Conservation (phyloP, 2,113 vertebrate genomes). For the Eupsittula cactorum region DNA sequence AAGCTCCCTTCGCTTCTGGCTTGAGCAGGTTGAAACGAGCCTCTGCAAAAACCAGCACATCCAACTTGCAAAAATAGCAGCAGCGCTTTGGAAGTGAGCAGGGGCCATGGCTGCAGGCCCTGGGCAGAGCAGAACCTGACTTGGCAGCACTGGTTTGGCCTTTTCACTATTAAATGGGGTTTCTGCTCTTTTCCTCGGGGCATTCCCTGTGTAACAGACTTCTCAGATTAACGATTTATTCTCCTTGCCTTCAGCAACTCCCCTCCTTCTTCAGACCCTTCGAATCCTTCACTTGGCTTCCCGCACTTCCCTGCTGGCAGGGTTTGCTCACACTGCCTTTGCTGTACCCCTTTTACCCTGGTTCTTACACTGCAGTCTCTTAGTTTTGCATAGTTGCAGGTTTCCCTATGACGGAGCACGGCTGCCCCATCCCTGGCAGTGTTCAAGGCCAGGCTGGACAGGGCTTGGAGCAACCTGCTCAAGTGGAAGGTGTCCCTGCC, state of each 20-base stretch:
- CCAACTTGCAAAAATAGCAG: constrained; percentile 26
- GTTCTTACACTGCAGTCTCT: background rate
- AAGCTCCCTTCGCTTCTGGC: background rate
- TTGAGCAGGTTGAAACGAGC: background rate
- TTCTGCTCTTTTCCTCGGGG: constrained; percentile 11
- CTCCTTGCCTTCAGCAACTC: constrained; percentile 4
- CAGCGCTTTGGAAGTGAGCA: constrained; percentile 15
- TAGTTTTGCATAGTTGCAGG: background rate
- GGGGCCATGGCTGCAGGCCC: background rate
- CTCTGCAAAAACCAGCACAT: constrained; percentile 12
- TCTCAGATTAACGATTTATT: constrained; percentile 7
- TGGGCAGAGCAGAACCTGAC: background rate
- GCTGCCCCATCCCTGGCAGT: background rate
- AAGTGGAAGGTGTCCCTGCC: background rate
- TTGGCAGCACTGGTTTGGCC: background rate
- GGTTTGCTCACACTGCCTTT: background rate
- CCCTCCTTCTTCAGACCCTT: background rate
- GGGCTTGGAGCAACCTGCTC: background rate
- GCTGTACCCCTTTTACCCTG: background rate
- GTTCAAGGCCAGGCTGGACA: background rate
- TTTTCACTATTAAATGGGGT: constrained; percentile 22
- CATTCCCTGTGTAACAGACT: constrained; percentile 12
- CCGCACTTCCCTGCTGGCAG: background rate
- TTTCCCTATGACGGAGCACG: background rate
- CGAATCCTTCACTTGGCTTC: background rate